Base-by-base conservation (phyloP, 2,888 invertebrate genomes). In the Cyclophora punctaria region DNA sequence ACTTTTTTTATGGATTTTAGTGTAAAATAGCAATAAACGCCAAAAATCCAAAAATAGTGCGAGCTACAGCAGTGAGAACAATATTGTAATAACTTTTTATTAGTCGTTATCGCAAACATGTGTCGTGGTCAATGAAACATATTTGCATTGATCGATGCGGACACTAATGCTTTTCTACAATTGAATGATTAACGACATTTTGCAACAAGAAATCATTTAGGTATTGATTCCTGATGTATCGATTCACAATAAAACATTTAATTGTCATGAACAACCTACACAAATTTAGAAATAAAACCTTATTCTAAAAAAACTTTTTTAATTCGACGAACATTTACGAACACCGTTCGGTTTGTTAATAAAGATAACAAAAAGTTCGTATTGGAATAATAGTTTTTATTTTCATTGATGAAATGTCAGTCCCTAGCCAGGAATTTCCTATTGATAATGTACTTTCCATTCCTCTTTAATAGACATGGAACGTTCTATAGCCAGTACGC, bases 151-250 rank as follows among this genome's bases (percentile, higher is more conserved):
- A 82, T 81, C 76, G 77, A 69, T 62, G 61, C 60, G 59, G 79
- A 80, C 78, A 69, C 78, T 77, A 73, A 81, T 77, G 72, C 67
- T 58, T 63, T 50, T 34, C 51, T 63, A 67, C 75, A 80, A 84
- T 85, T 81, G 82, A 71, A 82, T 81, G 83, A 85, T 73, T 74
- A 73, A 84, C 78, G 80, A 68, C 69, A 69, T 66, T 70, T 75
- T 73, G 73, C 75, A 71, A 72, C 75, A 71, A 72, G 20, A 44
- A 44, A 44, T 44, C 20, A 34, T 33, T 44, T 20, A n/a, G n/a
- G n/a, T n/a, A 43, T 20, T 43, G n/a, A 2, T 20, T 4, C 42
- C 4, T 3, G 42, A 5, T 7, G 20, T 20, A 20, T 20, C 20
- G 20, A 20, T 20, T 20, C 20, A 20, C 20, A 20, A 20, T 20